A percentile compares a stretch with the other conserved stretches of the same genome.
Evolutionary conservation across 2,113 vertebrate species (phyloP).

Genomic region (Phylloscopus trochilus): DNA sequence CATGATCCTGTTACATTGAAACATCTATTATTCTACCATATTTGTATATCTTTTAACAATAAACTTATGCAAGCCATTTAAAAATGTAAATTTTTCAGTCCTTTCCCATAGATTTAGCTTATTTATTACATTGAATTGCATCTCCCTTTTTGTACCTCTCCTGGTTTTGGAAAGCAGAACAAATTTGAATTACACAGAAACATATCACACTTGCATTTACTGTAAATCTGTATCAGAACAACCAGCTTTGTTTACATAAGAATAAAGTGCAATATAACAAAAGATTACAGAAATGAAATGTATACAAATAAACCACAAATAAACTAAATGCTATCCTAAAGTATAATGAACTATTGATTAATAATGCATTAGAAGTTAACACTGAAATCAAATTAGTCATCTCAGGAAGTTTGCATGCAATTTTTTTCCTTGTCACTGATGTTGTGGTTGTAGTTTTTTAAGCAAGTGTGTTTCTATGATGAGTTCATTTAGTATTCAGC

Average conservation of each 20-base stretch:
- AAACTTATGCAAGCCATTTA: neutral
- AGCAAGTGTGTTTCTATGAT: conserved; percentile 57
- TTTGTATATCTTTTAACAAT: neutral
- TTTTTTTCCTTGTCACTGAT: conserved; percentile 56
- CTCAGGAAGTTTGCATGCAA: conserved; percentile 54
- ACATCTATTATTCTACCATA: neutral
- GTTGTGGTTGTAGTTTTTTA: conserved; percentile 62
- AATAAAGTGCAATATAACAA: conserved; percentile 56
- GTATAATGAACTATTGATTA: conserved; percentile 76
- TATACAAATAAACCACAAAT: conserved; percentile 73
- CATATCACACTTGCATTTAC: neutral
- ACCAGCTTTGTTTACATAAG: conserved; percentile 54
- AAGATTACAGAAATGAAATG: conserved; percentile 67
- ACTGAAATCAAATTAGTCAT: conserved; percentile 74
- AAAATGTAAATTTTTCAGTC: neutral
- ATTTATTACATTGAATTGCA: neutral
- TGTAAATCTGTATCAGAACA: neutral
- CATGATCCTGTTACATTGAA: neutral
- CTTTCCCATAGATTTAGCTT: neutral
- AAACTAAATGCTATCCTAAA: conserved; percentile 70
- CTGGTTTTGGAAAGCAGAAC: neutral
- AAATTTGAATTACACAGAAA: neutral
- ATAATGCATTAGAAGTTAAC: conserved; percentile 76
- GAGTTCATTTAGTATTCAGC: conserved; percentile 74
- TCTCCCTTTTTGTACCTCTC: neutral